Percentiles rank a stretch among this genome's conserved stretches.
Conservation (phyloP, 2,888 invertebrate genomes). For the Criorhina ranunculi region DNA sequence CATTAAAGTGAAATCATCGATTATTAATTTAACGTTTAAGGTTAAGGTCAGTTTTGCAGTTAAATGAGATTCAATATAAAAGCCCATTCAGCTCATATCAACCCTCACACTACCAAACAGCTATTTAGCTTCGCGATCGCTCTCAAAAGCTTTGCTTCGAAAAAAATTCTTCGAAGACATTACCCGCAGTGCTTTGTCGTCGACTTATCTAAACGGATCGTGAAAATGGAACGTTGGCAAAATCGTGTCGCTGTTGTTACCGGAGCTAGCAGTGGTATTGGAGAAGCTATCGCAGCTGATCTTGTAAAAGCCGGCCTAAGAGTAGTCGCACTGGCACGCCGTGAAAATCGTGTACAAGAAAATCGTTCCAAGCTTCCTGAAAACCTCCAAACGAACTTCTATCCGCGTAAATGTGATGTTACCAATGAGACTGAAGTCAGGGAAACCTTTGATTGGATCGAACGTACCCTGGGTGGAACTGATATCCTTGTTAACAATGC, state of each 20-base stretch:
- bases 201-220: not conserved
- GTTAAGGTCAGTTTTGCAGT: no score
- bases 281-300: conserved; percentile 84
- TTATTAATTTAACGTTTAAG: no score
- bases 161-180: no score
- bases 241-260: conserved; percentile 88
- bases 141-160: no score
- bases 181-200: not conserved
- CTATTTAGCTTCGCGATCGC: no score
- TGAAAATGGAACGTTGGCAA: conserved; percentile 86
- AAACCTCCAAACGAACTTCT: conserved; percentile 67
- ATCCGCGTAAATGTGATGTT: conserved; percentile 83
- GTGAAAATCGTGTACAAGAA: conserved; percentile 84
- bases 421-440: conserved; percentile 85
- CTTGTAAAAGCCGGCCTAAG: conserved; percentile 85
- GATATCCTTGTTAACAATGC: conserved; percentile 87
- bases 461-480: conserved; percentile 85
- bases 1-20: no score
- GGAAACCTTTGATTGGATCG: conserved; percentile 85
- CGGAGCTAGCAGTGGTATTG: conserved; percentile 88
- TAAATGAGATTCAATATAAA: no score
- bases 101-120: no score
- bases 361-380: conserved; percentile 78
- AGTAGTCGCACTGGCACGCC: conserved; percentile 86
- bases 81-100: no score